Evolutionary conservation across 30 jellyfish, hydroid and myxozoan species (phyloP), one percentile per base, ranked within the genome.

Genomic region (Cassiopea xamachana): DNA sequence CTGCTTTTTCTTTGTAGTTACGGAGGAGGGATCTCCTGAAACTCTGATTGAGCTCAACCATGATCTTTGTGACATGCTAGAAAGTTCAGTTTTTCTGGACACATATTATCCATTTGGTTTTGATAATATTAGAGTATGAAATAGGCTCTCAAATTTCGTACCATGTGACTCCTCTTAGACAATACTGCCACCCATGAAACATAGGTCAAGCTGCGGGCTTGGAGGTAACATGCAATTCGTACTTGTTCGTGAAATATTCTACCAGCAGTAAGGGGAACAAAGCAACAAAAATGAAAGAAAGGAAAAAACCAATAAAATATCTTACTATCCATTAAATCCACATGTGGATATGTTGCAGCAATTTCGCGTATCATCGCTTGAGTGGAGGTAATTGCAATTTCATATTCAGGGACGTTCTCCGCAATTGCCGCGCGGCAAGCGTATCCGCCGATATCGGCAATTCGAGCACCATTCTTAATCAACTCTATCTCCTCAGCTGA

Each of bases 401-500:
- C 98, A 61, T 85, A 69, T 82, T 94, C 98, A 1, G 98, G 96
- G 1, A 89, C 97, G 50, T 85, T 85, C 87, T 89, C 97, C 4
- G 84, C 80, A 27, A 89, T 79, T 14, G 96, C 98, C 27, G 73
- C 97, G 27, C 72, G 84, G 59, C 84, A 93, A 7, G 96, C 92
- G 46, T 16, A 77, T 16, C 98, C 98, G 5, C 98, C 98, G 44
- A 94, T 71, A 69, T 94, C 97, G 6, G 98, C 98, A 39, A 94
- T 86, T 18, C 97, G 91, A 2, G 98, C 97, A 2, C 98, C 95
- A 72, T 94, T 79, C 74, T 81, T 94, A 59, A 90, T 94, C 80
- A 94, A 79, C 61, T 76, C 98, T 46, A 94, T 94, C 73, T 94
- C 98, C 75, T 94, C 98, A 4, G 96, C 94, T 4, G 98, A 94